These are phyloP conservation scores for Drosophila auraria DNA, from an alignment of 1,140 invertebrate species.

Conservation along the genomic window DNA sequence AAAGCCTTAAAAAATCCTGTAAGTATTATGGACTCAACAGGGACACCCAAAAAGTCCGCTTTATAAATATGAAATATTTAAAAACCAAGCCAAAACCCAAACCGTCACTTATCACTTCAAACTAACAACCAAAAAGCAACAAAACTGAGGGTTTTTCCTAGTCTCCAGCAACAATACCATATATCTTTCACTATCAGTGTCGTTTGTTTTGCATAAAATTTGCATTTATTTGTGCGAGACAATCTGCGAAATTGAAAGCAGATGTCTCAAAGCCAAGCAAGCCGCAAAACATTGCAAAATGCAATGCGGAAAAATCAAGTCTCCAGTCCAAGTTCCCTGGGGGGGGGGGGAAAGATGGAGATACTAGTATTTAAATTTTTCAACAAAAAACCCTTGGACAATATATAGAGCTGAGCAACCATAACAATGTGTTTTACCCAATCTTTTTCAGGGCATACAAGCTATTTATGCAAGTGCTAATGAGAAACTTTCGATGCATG, in stretches of 20 bases:
- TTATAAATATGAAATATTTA: constrained; percentile 50
- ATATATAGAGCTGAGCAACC: neutral
- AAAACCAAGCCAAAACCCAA: neutral
- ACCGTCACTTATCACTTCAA: constrained; percentile 19
- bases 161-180: neutral
- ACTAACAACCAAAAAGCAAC: constrained; percentile 16
- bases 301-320: constrained; percentile 27
- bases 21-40: too few relatives aligned
- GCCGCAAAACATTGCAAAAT: constrained; percentile 39
- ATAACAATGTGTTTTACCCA: neutral
- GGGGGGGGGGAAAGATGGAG: constrained; percentile 1
- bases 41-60: neutral
- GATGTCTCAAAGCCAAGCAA: constrained; percentile 52
- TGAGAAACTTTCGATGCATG: constrained; percentile 63
- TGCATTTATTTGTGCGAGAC: constrained; percentile 66
- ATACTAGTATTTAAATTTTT: constrained; percentile 41
- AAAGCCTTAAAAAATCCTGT: neutral
- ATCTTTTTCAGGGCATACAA: constrained; percentile 3
- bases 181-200: constrained; percentile 43
- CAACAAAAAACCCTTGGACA: neutral
- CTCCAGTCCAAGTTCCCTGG: constrained; percentile 17
- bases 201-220: constrained; percentile 75
- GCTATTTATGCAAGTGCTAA: constrained; percentile 55
- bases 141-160: neutral
- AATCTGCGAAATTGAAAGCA: constrained; percentile 74